These are phyloP conservation scores for Discoglossus pictus DNA, from an alignment of 2,797 vertebrate species.

Conservation along the genomic window DNA sequence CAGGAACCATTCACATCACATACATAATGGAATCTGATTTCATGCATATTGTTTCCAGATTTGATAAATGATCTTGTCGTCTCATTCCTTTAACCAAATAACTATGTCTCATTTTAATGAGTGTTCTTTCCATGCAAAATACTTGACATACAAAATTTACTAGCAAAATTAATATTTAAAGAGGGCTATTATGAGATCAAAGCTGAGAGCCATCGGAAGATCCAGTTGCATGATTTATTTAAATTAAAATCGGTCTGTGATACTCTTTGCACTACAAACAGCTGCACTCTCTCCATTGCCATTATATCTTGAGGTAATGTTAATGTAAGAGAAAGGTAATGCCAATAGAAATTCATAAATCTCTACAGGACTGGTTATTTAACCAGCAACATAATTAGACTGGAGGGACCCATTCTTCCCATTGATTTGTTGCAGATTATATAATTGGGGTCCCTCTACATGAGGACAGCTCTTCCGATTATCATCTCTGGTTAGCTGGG, in stretches of 20 bases:
- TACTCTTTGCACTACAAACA: constrained; percentile 56
- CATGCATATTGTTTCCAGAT: no score
- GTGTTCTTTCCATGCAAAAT: constrained; percentile 68
- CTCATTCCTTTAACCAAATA: constrained; percentile 54
- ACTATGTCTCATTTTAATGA: constrained; percentile 58
- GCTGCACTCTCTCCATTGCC: constrained; percentile 51
- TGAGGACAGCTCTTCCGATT: constrained; percentile 3
- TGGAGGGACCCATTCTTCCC: constrained; percentile 22
- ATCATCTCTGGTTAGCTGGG: constrained; percentile 8
- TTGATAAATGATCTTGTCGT: constrained; percentile 31
- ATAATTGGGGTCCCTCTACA: constrained; percentile 11
- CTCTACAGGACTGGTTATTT: constrained; percentile 40
- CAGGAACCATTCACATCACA: no score
- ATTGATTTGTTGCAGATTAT: background rate
- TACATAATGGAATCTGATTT: no score
- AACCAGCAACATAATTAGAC: constrained; percentile 27
- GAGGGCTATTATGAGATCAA: constrained; percentile 82
- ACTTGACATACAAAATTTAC: constrained; percentile 66
- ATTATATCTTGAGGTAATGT: constrained; percentile 45
- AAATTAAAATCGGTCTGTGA: constrained; percentile 57
- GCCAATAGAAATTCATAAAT: constrained; percentile 9
- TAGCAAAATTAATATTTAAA: constrained; percentile 83
- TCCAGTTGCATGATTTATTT: constrained; percentile 83
- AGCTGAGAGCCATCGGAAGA: constrained; percentile 77
- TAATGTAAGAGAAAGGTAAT: constrained; percentile 34